Evolutionary conservation across 2,888 invertebrate species (phyloP).

Genomic region (Cryptocephalus primarius): DNA sequence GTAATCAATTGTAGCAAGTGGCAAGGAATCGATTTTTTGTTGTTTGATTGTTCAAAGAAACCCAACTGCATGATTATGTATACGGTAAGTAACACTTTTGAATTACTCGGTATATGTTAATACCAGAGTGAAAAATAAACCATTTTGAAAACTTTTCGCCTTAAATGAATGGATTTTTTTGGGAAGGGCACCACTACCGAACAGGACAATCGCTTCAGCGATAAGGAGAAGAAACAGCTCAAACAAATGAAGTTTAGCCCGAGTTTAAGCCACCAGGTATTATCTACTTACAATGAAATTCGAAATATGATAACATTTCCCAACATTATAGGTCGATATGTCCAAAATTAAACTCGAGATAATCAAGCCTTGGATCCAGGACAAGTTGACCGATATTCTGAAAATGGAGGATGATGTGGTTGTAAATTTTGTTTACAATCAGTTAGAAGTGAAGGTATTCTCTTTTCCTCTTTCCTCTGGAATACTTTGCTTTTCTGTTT

Average conservation of each 20-base stretch:
- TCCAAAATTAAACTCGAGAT: conserved; percentile 95
- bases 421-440: conserved; percentile 97
- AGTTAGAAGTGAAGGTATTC: conserved; percentile 85
- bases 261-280: conserved; percentile 81
- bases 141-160: conserved; percentile 5
- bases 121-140: too few species aligned
- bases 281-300: not conserved
- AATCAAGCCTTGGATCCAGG: conserved; percentile 97
- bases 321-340: conserved; percentile 76
- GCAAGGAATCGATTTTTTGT: too few species aligned
- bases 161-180: conserved; percentile 18
- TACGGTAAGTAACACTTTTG: not conserved
- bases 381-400: conserved; percentile 89
- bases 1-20: too few species aligned
- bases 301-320: not conserved
- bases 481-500: not conserved
- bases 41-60: too few species aligned
- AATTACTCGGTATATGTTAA: too few species aligned
- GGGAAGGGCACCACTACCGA: conserved; percentile 92
- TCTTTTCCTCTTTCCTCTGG: not conserved
- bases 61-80: not conserved
- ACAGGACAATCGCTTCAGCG: conserved; percentile 98
- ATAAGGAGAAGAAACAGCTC: conserved; percentile 98
- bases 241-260: conserved; percentile 99
- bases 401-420: conserved; percentile 99